Conservation (phyloP, 1,140 invertebrate species). For the Phortica variegata region DNA sequence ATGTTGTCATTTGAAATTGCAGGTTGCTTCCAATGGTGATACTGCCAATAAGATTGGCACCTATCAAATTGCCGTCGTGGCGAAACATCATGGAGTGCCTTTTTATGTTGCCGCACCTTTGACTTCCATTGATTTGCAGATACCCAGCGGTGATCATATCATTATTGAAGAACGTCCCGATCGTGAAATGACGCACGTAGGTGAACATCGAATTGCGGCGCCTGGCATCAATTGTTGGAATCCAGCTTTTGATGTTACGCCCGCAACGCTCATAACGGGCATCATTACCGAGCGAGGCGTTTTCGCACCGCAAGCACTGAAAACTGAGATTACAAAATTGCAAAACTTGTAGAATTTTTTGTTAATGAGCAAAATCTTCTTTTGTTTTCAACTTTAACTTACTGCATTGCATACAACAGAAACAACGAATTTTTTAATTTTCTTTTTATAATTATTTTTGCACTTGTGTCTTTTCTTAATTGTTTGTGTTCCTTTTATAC, state of each 20-base stretch:
- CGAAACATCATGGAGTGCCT: conserved; percentile 87
- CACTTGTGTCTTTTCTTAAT: too few relatives aligned
- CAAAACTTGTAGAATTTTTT: too few relatives aligned
- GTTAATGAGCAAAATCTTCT: too few relatives aligned
- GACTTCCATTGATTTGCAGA: conserved; percentile 85
- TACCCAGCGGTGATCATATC: conserved; percentile 81
- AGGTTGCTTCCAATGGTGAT: conserved; percentile 92
- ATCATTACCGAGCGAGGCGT: conserved; percentile 95
- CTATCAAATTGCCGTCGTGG: conserved; percentile 92
- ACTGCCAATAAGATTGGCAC: conserved; percentile 99
- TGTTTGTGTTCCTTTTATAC: too few relatives aligned
- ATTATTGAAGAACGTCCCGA: conserved; percentile 91
- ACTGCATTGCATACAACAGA: too few relatives aligned
- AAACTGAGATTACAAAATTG: conserved; percentile 39
- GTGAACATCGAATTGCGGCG: conserved; percentile 80
- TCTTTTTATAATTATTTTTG: too few relatives aligned
- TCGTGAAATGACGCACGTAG: conserved; percentile 86
- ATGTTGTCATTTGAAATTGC: not conserved
- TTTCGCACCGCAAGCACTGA: conserved; percentile 63
- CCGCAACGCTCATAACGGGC: conserved; percentile 86
- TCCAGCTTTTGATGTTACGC: conserved; percentile 98
- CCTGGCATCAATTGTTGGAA: conserved; percentile 94
- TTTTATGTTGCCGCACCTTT: conserved; percentile 95
- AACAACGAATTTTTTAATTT: too few relatives aligned
- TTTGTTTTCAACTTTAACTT: too few relatives aligned